Conservation (phyloP, 1,140 invertebrate species). For the Brachionus koreanus region DNA sequence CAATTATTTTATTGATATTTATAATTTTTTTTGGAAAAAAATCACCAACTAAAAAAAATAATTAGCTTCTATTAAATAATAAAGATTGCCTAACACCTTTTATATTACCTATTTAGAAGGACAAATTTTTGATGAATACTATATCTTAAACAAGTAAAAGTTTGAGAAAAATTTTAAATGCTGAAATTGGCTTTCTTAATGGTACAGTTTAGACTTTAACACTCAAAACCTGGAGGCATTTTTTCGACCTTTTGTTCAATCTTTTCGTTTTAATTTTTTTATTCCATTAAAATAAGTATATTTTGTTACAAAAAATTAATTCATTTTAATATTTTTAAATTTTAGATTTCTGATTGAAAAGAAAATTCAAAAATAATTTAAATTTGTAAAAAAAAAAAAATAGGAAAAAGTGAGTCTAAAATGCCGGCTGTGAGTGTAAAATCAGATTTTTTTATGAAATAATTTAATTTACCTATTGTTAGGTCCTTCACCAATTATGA, state of each 20-base stretch:
- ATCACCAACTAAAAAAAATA: neutral
- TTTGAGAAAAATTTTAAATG: neutral
- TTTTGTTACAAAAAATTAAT: no score
- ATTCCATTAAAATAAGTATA: no score
- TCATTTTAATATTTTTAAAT: no score
- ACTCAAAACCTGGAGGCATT: no score
- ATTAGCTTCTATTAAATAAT: neutral
- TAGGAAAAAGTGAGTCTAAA: no score
- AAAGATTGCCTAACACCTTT: neutral
- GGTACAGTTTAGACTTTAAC: no score
- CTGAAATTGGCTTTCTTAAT: neutral
- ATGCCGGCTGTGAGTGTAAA: no score
- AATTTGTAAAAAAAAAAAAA: no score
- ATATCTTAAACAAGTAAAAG: conserved; percentile 17
- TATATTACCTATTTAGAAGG: conserved; percentile 33
- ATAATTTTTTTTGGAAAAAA: neutral
- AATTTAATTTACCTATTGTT: conserved; percentile 63
- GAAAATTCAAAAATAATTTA: no score
- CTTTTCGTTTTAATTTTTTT: no score
- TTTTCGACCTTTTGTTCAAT: no score
- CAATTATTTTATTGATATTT: neutral
- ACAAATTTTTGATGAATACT: conserved; percentile 11
- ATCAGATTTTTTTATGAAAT: neutral
- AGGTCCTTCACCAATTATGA: conserved; percentile 88
- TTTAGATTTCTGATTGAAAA: no score